Conservation (phyloP, 2,113 vertebrate genomes). For the human (Homo sapiens) region GRCh38 chr3:72856001-72856500, state of each 20-base stretch:
- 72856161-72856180: too few relatives aligned
- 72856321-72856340: background rate
- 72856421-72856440: background rate
- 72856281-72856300: background rate
- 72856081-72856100: too few relatives aligned
- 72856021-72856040: too few relatives aligned
- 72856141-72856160: too few relatives aligned
- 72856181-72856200: too few relatives aligned
- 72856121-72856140: too few relatives aligned
- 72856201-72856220: too few relatives aligned
- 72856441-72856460: background rate
- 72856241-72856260: background rate
- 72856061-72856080: too few relatives aligned
- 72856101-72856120: too few relatives aligned
- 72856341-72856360: background rate
- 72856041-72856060: too few relatives aligned
- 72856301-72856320: background rate
- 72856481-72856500: background rate
- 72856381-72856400: background rate
- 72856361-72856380: background rate
- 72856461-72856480: background rate
- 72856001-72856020: too few relatives aligned
- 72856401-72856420: background rate
- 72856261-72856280: background rate
- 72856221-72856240: too few relatives aligned